Conservation (phyloP, 2,113 vertebrate species). For the Boulengeromyrus knoepffleri region DNA sequence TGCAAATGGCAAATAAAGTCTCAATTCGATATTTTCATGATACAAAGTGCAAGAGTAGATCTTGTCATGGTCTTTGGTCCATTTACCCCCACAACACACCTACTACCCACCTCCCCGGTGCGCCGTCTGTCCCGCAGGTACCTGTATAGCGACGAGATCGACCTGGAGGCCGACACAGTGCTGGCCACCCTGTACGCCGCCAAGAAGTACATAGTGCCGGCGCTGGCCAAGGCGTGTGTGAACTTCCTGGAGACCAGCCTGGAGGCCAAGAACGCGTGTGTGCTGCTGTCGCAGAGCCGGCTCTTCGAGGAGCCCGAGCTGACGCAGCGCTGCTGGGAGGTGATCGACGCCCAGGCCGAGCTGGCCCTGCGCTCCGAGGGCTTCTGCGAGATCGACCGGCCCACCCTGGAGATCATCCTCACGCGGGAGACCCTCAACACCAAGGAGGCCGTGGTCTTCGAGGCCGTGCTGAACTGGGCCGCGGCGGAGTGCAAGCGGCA, state of each 20-base stretch:
- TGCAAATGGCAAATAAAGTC: neutral
- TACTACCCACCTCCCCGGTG: neutral
- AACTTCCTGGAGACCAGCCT: conserved; percentile 88
- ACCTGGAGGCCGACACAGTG: conserved; percentile 88
- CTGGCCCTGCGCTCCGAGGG: conserved; percentile 82
- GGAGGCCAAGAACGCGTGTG: conserved; percentile 87
- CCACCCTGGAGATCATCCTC: conserved; percentile 83
- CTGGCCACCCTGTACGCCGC: conserved; percentile 86
- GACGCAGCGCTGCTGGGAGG: conserved; percentile 91
- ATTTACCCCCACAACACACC: neutral
- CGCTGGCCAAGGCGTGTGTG: conserved; percentile 84
- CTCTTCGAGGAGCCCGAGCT: conserved; percentile 91
- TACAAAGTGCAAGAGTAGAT: neutral
- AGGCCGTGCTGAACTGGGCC: conserved; percentile 79
- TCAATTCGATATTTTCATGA: neutral
- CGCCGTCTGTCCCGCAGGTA: conserved; percentile 59
- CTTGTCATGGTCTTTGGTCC: neutral
- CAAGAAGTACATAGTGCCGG: conserved; percentile 92
- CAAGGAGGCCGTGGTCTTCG: conserved; percentile 79
- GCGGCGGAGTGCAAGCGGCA: conserved; percentile 80
- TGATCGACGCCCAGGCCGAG: conserved; percentile 89
- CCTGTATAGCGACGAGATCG: conserved; percentile 91
- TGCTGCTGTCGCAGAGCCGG: conserved; percentile 87
- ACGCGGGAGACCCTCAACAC: conserved; percentile 82
- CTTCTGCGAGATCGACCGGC: conserved; percentile 86